These are phyloP conservation scores for Scaptodrosophila latifasciaeformis DNA, from an alignment of 2,888 invertebrate species.

Conservation along the genomic window DNA sequence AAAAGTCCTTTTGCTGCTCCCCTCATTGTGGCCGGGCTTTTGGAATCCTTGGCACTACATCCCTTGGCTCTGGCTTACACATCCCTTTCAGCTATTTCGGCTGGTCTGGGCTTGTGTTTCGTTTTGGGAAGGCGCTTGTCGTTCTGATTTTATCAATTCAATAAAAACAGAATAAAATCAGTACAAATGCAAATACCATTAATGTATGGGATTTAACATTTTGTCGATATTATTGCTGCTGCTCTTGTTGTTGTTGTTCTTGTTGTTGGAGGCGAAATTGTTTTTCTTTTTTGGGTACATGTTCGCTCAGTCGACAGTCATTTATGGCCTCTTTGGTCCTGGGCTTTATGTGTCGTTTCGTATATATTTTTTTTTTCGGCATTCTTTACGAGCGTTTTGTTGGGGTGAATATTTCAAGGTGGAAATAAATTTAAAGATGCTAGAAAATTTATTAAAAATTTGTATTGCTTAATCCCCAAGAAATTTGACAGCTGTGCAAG, in stretches of 20 bases:
- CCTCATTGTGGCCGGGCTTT: neutral
- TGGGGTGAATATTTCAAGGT: no score
- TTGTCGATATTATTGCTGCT: conserved; percentile 49
- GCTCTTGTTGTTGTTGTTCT: conserved; percentile 32
- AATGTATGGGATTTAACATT: conserved; percentile 68
- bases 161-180: conserved; percentile 74
- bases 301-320: no score
- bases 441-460: no score
- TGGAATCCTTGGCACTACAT: no score
- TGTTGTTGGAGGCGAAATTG: conserved; percentile 17
- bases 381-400: neutral
- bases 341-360: conserved; percentile 5
- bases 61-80: no score
- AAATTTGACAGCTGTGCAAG: no score
- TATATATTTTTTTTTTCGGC: conserved; percentile 1
- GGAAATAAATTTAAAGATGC: no score
- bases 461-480: no score
- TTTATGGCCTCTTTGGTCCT: no score
- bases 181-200: conserved; percentile 72
- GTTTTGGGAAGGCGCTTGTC: no score
- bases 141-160: conserved; percentile 73
- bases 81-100: conserved; percentile 32
- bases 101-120: conserved; percentile 21
- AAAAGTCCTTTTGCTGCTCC: conserved; percentile 9
- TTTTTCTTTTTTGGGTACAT: conserved; percentile 6